phyloP scores from a whole-genome alignment of 23 tunicate species.

The Ciona savignyi region DNA sequence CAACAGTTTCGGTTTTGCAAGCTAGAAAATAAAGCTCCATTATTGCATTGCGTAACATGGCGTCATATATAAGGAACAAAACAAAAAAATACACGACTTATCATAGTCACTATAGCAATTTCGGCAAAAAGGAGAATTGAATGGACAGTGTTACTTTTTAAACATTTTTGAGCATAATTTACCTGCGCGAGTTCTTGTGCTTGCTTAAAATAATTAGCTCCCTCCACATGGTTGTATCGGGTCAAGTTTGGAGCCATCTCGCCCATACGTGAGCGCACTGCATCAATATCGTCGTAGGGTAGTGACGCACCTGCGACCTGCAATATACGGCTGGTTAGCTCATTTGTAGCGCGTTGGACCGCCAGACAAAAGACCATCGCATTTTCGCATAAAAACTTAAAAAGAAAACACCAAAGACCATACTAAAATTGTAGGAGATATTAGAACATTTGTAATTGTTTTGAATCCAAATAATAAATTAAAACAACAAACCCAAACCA shows the following conservation, averaged over 20 bases:
- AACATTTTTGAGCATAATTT: background rate
- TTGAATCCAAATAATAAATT: too few relatives aligned
- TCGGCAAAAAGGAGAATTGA: background rate
- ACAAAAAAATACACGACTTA: too few relatives aligned
- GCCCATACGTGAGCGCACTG: slow-evolving; percentile 67
- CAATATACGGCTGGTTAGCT: too few relatives aligned
- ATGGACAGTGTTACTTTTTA: background rate
- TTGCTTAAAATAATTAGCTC: slow-evolving; percentile 81
- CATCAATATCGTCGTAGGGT: slow-evolving; percentile 85
- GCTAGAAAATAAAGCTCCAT: slow-evolving; percentile 23
- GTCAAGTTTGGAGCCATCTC: slow-evolving; percentile 88
- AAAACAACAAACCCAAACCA: too few relatives aligned
- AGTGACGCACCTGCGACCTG: slow-evolving; percentile 48
- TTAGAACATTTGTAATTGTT: too few relatives aligned
- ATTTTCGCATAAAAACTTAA: too few relatives aligned
- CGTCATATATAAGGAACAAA: too few relatives aligned
- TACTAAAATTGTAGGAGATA: background rate
- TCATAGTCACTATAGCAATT: background rate
- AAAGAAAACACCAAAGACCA: too few relatives aligned
- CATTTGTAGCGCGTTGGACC: background rate
- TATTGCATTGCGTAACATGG: too few relatives aligned
- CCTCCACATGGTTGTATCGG: slow-evolving; percentile 57
- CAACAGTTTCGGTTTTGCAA: slow-evolving; percentile 32
- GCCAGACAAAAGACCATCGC: background rate
- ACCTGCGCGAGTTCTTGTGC: slow-evolving; percentile 70